A percentile compares a stretch with the other conserved stretches of the same genome.
These are phyloP conservation scores for Drosophila eugracilis DNA, from an alignment of 1,140 invertebrate genomes.

Conservation along the genomic window DNA sequence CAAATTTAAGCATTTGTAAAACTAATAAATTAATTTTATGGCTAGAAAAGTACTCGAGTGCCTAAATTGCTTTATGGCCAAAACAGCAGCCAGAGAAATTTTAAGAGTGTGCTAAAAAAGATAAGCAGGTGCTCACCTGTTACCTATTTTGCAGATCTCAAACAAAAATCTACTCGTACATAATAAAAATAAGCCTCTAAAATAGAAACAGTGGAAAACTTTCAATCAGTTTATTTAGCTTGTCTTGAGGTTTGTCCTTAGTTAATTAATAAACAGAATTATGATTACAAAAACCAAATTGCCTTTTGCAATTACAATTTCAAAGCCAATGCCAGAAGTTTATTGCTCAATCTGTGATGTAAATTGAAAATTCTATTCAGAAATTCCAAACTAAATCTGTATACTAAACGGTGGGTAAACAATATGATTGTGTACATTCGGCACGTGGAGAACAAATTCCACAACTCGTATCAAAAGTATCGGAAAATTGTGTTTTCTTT, in stretches of 20 bases:
- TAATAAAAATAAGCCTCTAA: conserved; percentile 22
- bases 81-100: conserved; percentile 18
- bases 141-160: conserved; percentile 5
- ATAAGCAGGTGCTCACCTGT: conserved; percentile 43
- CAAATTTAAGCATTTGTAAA: conserved; percentile 66
- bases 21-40: conserved; percentile 72
- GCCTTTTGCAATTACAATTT: conserved; percentile 4
- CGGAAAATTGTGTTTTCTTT: conserved; percentile 16
- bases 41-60: conserved; percentile 39
- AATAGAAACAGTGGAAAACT: conserved; percentile 26
- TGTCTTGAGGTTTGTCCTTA: conserved; percentile 5
- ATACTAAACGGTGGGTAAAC: conserved; percentile 33
- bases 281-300: conserved; percentile 34
- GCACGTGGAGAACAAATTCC: conserved; percentile 29
- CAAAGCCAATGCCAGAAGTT: conserved; percentile 41
- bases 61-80: conserved; percentile 45
- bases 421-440: conserved; percentile 30
- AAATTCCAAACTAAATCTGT: conserved; percentile 32
- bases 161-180: conserved; percentile 1
- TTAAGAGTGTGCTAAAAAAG: conserved; percentile 30
- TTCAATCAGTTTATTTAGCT: conserved; percentile 2
- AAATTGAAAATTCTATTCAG: conserved; percentile 56
- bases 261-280: conserved; percentile 33
- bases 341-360: conserved; percentile 37
- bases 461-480: conserved; percentile 18